Evolutionary conservation across 35 echinoderm and acorn worm genomes (phyloP), one percentile per base, ranked within the genome.

Genomic region (Lytechinus pictus): DNA sequence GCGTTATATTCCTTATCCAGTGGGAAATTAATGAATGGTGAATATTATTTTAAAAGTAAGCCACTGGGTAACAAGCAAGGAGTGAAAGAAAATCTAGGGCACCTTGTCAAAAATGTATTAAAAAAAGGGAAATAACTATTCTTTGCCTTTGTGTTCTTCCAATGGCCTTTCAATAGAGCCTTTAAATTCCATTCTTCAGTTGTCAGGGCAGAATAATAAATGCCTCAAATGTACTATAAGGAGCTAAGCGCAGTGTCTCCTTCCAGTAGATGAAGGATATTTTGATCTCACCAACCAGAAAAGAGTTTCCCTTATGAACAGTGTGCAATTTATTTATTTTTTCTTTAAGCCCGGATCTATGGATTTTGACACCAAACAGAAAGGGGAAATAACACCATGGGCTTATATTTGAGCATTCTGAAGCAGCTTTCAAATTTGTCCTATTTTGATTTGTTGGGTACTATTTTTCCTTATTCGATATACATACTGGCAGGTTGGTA

Each of bases 151-250:
- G 66, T 79, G 66, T 79, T 79, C 19, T 79, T 79, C 66, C 66
- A 16, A 79, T 44, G 66, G 66, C 66, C 21, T 79, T 44, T 79
- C 66, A 79, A 79, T 79, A 79, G 66, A 79, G 66, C 66, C 66
- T 79, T 79, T 79, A 79, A 79, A 79, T 79, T 79, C 66, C 66
- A 27, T 79, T 79, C 66, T 24, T 79, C 19, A 79, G 4, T 6
- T 79, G 66, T 79, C 66, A 79, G 66, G 66, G 16, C 16, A 79
- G 66, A 79, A 79, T 79, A 79, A 79, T 79, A 79, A 79, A 79
- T 79, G 16, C n/a, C 66, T 79, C 66, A 79, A 79, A n/a, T 24
- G 6, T 79, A 79, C 16, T 24, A 24, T 79, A 79, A 79, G 19
- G 66, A 79, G 66, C 66, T 79, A 79, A 79, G 12, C 66, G 0